Percentiles rank a stretch among this genome's conserved stretches.
Conservation (phyloP, 2,797 vertebrate genomes). For the Limosa lapponica region DNA sequence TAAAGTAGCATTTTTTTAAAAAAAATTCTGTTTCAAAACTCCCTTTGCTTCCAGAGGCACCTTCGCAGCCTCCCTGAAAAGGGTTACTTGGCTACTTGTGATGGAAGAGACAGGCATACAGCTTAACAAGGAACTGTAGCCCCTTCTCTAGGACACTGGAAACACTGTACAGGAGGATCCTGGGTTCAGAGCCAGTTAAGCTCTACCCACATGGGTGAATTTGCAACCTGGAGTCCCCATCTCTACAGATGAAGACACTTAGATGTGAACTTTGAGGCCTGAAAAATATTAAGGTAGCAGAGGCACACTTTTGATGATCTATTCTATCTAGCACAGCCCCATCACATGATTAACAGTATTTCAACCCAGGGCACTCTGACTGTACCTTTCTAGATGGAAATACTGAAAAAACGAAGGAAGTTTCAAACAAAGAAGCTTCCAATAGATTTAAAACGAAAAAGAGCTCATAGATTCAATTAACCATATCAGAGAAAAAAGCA, state of each 20-base stretch:
- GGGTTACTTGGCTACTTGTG: background rate
- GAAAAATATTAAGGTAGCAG: background rate
- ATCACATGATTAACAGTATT: background rate
- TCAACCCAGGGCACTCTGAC: background rate
- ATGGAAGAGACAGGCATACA: background rate
- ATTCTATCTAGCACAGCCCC: rapidly evolving
- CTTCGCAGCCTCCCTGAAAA: background rate
- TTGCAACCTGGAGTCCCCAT: background rate
- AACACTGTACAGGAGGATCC: background rate
- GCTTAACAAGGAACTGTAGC: background rate
- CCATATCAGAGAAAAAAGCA: rapidly evolving
- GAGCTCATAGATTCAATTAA: background rate
- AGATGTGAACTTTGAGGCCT: background rate
- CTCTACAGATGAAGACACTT: background rate
- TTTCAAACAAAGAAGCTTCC: background rate
- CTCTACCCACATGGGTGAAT: rapidly evolving
- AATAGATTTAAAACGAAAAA: background rate
- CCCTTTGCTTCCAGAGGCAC: background rate
- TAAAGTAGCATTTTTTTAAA: background rate
- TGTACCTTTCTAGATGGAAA: background rate
- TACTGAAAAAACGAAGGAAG: background rate
- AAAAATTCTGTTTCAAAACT: background rate
- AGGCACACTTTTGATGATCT: background rate
- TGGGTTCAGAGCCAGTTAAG: background rate
- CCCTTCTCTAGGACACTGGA: too few relatives aligned